Evolutionary conservation across 2,888 invertebrate species (phyloP).

Genomic region (Drosophila heteroneura): DNA sequence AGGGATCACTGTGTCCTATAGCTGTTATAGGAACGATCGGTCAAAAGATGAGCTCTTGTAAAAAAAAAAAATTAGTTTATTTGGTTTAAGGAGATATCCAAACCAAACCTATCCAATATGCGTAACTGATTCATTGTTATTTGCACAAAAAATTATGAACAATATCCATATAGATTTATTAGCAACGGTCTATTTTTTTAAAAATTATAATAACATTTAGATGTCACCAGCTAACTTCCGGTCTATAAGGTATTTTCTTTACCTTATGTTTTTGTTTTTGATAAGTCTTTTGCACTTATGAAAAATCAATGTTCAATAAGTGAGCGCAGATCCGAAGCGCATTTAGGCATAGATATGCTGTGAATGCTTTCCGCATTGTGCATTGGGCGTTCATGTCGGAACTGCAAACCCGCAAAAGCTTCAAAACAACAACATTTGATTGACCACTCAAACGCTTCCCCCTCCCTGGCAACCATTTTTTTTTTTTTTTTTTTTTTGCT

Average conservation of each 20-base stretch:
- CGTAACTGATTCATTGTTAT: background rate
- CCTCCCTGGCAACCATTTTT: background rate
- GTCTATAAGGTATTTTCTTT: background rate
- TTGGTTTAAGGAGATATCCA: background rate
- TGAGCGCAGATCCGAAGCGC: background rate
- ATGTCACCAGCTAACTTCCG: background rate
- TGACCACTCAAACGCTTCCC: constrained; percentile 61
- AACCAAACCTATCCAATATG: background rate
- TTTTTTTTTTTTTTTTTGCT: constrained; percentile 18
- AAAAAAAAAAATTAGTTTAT: background rate
- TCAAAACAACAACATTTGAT: constrained; percentile 73
- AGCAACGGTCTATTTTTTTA: background rate
- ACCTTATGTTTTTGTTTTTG: no score
- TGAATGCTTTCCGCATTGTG: constrained; percentile 6
- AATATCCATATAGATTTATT: background rate
- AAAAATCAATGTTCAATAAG: constrained; percentile 8
- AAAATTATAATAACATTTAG: no score
- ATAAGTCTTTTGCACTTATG: background rate
- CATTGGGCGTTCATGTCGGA: constrained; percentile 30
- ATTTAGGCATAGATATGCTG: background rate
- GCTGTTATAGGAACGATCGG: background rate
- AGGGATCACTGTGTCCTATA: rapidly evolving
- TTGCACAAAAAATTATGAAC: background rate
- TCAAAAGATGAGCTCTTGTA: background rate
- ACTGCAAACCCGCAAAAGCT: constrained; percentile 55